Percentiles rank a stretch among this genome's conserved stretches.
These are phyloP conservation scores for Acheta domesticus DNA, from an alignment of 2,888 invertebrate genomes.

Conservation along the genomic window DNA sequence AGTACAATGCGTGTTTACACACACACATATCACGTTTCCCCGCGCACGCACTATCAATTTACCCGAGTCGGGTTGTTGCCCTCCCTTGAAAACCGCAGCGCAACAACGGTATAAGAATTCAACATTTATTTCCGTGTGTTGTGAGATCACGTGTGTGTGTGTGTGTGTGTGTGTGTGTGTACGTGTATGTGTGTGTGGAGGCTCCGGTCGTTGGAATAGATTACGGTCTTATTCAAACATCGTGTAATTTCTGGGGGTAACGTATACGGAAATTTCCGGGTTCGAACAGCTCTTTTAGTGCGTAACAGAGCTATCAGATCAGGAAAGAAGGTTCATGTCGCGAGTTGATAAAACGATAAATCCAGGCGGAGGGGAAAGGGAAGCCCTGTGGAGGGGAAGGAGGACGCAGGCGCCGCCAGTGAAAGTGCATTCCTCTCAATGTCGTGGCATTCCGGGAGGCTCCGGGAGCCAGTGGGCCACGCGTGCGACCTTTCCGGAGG, in stretches of 20 bases:
- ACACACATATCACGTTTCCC: slow-evolving; percentile 7
- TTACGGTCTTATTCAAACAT: background rate
- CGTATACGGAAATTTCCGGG: background rate
- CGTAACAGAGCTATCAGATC: background rate
- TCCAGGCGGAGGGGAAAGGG: background rate
- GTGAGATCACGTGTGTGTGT: background rate
- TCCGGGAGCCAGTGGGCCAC: no score
- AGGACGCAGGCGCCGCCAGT: background rate
- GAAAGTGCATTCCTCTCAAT: background rate
- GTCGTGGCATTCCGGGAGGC: background rate
- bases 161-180: no score
- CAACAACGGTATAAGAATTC: background rate
- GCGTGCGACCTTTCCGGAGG: no score
- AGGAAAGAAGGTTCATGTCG: background rate
- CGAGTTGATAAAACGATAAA: slow-evolving; percentile 5
- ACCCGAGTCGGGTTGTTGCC: background rate
- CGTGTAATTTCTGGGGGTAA: background rate
- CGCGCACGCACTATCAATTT: slow-evolving; percentile 4
- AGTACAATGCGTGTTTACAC: slow-evolving; percentile 6
- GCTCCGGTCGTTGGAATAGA: slow-evolving; percentile 1
- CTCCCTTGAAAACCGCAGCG: background rate
- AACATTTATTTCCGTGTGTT: slow-evolving; percentile 3
- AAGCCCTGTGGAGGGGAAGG: background rate
- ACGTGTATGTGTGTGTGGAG: background rate
- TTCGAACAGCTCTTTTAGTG: background rate